Conservation (phyloP, 2,888 invertebrate species). For the Dioctria rufipes region DNA sequence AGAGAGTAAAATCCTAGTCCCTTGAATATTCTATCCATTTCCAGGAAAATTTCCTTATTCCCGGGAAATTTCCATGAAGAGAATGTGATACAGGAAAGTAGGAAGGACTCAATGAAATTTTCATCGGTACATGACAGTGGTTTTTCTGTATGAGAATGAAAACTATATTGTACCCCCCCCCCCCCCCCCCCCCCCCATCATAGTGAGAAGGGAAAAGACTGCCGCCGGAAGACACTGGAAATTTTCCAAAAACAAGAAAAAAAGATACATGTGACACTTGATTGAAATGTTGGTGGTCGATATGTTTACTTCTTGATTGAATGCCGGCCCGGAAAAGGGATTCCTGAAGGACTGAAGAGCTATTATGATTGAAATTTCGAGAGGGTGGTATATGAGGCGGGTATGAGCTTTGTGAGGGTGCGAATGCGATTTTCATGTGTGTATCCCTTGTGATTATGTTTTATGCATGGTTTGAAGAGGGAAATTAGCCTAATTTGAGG, state of each 20-base stretch:
- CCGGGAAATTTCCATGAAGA: slow-evolving; percentile 48
- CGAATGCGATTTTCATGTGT: background rate
- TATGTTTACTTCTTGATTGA: slow-evolving; percentile 51
- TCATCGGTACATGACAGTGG: background rate
- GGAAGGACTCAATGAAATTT: slow-evolving; percentile 39
- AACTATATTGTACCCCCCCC: background rate
- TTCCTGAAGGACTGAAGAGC: slow-evolving; percentile 35
- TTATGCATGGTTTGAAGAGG: slow-evolving; percentile 62
- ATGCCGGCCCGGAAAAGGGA: slow-evolving; percentile 2
- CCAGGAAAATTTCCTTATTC: slow-evolving; percentile 42
- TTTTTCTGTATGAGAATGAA: background rate
- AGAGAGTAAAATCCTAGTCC: background rate
- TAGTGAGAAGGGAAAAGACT: background rate
- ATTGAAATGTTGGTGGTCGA: slow-evolving; percentile 48
- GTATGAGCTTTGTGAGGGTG: slow-evolving; percentile 5
- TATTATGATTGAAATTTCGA: slow-evolving; percentile 21
- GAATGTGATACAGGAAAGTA: slow-evolving; percentile 19
- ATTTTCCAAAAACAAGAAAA: background rate
- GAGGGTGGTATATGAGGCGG: slow-evolving; percentile 9
- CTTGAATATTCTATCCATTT: background rate
- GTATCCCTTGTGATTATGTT: slow-evolving; percentile 62
- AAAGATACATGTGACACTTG: slow-evolving; percentile 43
- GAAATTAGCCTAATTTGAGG: slow-evolving; percentile 63
- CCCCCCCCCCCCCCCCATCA: too few species aligned
- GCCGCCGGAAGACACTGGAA: slow-evolving; percentile 27